A percentile compares a stretch with the other conserved stretches of the same genome.
These are phyloP conservation scores for Eriocheir sinensis DNA, from an alignment of 1,140 invertebrate genomes.

Conservation along the genomic window DNA sequence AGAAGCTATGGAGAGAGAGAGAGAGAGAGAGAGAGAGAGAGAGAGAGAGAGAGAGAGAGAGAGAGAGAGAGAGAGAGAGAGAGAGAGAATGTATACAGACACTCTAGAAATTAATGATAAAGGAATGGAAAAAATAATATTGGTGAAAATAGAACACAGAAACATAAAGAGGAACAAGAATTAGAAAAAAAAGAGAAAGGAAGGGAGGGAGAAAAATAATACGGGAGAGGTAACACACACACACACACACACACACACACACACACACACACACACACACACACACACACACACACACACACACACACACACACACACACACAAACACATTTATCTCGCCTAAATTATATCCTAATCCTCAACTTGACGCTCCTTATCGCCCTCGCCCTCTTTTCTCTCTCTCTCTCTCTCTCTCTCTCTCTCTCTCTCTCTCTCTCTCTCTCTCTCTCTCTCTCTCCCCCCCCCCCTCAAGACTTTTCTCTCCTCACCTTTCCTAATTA, in stretches of 20 bases:
- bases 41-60: neutral
- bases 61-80: neutral
- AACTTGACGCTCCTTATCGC: neutral
- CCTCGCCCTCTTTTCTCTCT: too few species aligned
- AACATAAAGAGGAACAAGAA: neutral
- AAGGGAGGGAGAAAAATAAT: neutral
- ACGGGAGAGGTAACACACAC: neutral
- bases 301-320: constrained; percentile 28
- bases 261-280: constrained; percentile 35
- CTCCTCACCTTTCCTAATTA: constrained; percentile 2
- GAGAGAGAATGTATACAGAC: neutral
- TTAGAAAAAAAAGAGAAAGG: neutral
- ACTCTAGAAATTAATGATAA: too few species aligned
- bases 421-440: too few species aligned
- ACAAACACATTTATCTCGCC: neutral
- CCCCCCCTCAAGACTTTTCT: neutral
- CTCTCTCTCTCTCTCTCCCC: too few species aligned
- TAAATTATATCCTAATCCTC: constrained; percentile 15
- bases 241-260: constrained; percentile 29
- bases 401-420: too few species aligned
- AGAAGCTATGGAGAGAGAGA: neutral
- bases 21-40: constrained; percentile 29
- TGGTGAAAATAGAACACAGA: neutral
- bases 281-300: constrained; percentile 35
- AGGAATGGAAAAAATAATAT: neutral